Evolutionary conservation across 2,888 invertebrate species (phyloP), one percentile per base, ranked within the genome.

Genomic region (Drosophila kuntzei): DNA sequence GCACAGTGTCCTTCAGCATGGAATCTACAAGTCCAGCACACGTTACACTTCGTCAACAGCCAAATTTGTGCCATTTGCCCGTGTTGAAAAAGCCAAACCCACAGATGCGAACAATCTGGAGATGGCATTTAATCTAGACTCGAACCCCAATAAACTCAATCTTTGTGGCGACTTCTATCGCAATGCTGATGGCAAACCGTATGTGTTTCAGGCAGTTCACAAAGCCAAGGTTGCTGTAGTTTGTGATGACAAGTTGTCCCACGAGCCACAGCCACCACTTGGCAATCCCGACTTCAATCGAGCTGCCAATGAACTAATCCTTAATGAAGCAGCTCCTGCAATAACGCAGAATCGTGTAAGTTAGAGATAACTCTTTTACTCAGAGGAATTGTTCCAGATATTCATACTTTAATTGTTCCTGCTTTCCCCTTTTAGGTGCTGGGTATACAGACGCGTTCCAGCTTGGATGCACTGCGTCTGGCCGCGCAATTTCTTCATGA

Each of bases 381-480:
- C 25, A 25, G 25, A 25, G 25, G 25, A 1, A 25, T 25, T 25
- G 7, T 25, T 6, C 7, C 25, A 25, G 25, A 25, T 25, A 6
- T 25, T 6, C 5, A 25, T 7, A 25, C 25, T 1, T 25, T 7
- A 25, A 6, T 25, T 25, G 6, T 5, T 22, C 7, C 6, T 25
- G 6, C 25, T 25, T 25, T n/a, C n/a, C n/a, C n/a, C 25, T 5
- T 6, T 25, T 25, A 27, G 79, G 72, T 72, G 6, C 11, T 79
- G 11, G 81, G 67, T 1, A 29, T 81, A 9, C 79, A 81, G 50
- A 70, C 76, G 6, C 65, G 67, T 25, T 65, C 69, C n/a, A 64
- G 72, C 29, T 14, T 59, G 12, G 76, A 76, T 36, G 79, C 70
- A 18, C 8, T 80, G 44, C 53, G 41, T 11, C 14, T 81, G 37